These are phyloP conservation scores for Lasiurus borealis DNA, from an alignment of 2,113 vertebrate genomes.

Conservation along the genomic window DNA sequence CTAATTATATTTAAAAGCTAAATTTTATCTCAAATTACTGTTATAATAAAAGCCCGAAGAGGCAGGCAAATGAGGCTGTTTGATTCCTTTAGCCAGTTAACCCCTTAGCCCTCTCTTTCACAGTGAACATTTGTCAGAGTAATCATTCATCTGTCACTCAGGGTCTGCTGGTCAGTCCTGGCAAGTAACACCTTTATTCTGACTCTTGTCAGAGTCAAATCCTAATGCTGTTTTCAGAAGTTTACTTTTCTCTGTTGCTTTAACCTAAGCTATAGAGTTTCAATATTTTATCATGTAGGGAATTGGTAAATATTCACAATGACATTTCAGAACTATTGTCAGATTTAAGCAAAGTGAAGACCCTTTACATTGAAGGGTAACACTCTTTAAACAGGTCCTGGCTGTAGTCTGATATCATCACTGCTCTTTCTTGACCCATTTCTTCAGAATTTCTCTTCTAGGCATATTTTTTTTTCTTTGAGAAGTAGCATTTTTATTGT, in stretches of 20 bases:
- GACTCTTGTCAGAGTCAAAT: background rate
- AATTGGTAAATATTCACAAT: conserved; percentile 42
- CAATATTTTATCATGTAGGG: background rate
- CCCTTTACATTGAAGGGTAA: background rate
- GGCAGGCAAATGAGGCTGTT: too few relatives aligned
- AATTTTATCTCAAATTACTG: too few relatives aligned
- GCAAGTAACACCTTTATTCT: background rate
- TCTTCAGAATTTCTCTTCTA: background rate
- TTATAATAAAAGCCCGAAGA: too few relatives aligned
- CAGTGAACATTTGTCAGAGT: too few relatives aligned
- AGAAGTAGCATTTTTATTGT: background rate
- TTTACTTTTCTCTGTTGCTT: background rate
- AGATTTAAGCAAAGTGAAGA: background rate
- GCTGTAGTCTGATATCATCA: background rate
- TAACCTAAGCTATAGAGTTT: background rate
- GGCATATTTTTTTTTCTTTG: background rate
- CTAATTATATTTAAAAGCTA: too few relatives aligned
- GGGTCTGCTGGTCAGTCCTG: too few relatives aligned
- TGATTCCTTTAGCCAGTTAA: too few relatives aligned
- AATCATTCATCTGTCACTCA: too few relatives aligned
- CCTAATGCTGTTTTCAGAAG: background rate
- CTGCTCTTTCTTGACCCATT: background rate
- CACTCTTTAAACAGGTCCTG: background rate
- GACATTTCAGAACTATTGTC: background rate
- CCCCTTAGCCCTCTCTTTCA: too few relatives aligned